A percentile compares a stretch with the other conserved stretches of the same genome.
Evolutionary conservation across 2,797 vertebrate species (phyloP).

Genomic region (Geotrypetes seraphini): DNA sequence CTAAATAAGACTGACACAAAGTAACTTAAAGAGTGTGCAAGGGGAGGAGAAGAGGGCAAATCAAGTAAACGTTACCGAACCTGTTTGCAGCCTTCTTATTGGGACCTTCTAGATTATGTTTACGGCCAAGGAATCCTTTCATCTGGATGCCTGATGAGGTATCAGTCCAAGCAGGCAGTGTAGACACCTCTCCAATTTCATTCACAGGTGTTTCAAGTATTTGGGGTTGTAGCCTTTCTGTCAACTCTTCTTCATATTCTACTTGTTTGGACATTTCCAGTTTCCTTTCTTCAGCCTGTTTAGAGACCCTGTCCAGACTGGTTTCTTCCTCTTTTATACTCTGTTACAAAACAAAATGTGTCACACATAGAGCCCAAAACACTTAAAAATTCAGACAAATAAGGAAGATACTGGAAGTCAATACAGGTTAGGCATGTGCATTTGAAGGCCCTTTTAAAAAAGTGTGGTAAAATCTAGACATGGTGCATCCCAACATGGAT

Average conservation of each 20-base stretch:
- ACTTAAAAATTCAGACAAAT: too few species aligned
- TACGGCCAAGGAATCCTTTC: slow-evolving; percentile 78
- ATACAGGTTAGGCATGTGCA: too few species aligned
- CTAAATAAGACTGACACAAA: too few species aligned
- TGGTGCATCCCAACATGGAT: too few species aligned
- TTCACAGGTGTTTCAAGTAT: slow-evolving; percentile 33
- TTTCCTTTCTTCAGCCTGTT: slow-evolving; percentile 3
- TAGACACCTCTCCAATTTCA: slow-evolving; percentile 60
- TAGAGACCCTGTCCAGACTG: background rate
- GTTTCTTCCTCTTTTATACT: slow-evolving; percentile 19
- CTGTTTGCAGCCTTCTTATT: slow-evolving; percentile 86
- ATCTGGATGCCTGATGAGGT: slow-evolving; percentile 50
- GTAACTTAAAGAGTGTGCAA: too few species aligned
- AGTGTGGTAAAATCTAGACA: too few species aligned
- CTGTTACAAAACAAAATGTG: slow-evolving; percentile 11
- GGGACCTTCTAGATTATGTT: slow-evolving; percentile 78
- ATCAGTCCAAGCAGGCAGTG: slow-evolving; percentile 53
- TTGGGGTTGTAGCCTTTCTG: too few species aligned
- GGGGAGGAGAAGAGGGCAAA: too few species aligned
- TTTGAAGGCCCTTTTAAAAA: too few species aligned
- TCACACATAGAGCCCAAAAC: background rate
- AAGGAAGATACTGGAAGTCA: too few species aligned
- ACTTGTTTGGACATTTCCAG: background rate
- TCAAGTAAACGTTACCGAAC: too few species aligned
- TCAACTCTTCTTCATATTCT: too few species aligned